Conservation (phyloP, 2,888 invertebrate species). For the Sepioteuthis lessoniana region DNA sequence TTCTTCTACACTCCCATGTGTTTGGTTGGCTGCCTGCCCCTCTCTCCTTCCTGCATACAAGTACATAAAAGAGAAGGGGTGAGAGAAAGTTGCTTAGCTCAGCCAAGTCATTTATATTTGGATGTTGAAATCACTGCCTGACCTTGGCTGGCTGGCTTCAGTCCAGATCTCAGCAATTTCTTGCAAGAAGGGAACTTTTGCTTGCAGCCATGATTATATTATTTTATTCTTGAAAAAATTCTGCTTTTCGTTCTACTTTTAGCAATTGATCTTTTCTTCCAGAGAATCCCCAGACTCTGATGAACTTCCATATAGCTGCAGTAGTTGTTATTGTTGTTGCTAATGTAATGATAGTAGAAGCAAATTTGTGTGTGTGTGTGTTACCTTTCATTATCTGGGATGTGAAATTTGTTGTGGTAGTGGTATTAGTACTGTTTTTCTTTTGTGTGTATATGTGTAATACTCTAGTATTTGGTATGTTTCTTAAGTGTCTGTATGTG, state of each 20-base stretch:
- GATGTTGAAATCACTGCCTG: background rate
- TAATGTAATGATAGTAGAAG: background rate
- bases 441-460: background rate
- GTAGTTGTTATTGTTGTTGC: background rate
- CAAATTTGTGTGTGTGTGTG: background rate
- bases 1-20: background rate
- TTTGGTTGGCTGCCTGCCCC: background rate
- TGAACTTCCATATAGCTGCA: background rate
- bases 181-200: background rate
- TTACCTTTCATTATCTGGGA: background rate
- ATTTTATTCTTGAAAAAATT: background rate
- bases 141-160: constrained; percentile 33
- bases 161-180: background rate
- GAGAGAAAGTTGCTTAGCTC: background rate
- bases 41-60: background rate
- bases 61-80: background rate
- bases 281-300: background rate
- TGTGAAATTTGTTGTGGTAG: background rate
- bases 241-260: background rate
- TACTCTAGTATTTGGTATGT: background rate
- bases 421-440: background rate
- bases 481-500: background rate
- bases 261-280: background rate
- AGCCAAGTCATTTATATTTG: constrained; percentile 1
- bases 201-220: background rate